Evolutionary conservation across 1,140 invertebrate species (phyloP).

Genomic region (Drosophila rufa): DNA sequence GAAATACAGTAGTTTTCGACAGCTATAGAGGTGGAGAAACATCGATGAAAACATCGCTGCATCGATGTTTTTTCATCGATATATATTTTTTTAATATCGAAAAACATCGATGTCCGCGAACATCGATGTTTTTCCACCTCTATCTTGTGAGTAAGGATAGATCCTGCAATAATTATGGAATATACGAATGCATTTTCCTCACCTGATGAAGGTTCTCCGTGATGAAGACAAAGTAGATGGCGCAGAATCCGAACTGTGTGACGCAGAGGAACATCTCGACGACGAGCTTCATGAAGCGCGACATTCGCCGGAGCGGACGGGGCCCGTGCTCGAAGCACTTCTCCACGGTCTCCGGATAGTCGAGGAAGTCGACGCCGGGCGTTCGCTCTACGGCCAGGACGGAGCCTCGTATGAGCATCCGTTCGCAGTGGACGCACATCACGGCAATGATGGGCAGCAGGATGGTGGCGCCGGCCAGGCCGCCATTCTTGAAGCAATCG

Average conservation of each 20-base stretch:
- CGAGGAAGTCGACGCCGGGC: conserved; percentile 82
- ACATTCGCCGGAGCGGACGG: conserved; percentile 86
- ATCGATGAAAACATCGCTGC: too few relatives aligned
- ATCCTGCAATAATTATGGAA: background rate
- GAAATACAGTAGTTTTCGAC: too few relatives aligned
- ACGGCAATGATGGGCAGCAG: conserved; percentile 89
- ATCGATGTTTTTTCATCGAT: too few relatives aligned
- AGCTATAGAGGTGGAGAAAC: too few relatives aligned
- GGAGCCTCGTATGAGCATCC: conserved; percentile 85
- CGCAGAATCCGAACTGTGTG: conserved; percentile 98
- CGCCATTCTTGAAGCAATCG: conserved; percentile 91
- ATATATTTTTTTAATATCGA: too few relatives aligned
- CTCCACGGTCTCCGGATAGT: conserved; percentile 93
- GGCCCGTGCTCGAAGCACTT: conserved; percentile 91
- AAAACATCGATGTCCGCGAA: too few relatives aligned
- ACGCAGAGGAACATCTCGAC: conserved; percentile 93
- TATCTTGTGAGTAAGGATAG: too few relatives aligned
- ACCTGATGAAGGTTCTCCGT: conserved; percentile 92
- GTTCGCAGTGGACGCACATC: conserved; percentile 91
- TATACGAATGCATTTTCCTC: background rate
- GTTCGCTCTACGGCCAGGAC: conserved; percentile 67
- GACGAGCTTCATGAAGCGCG: conserved; percentile 88
- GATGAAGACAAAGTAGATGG: conserved; percentile 97
- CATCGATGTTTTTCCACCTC: too few relatives aligned
- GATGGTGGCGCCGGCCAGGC: conserved; percentile 88